Evolutionary conservation across 2,888 invertebrate genomes (phyloP), one percentile per base, ranked within the genome.

Genomic region (Oscheius sp.): DNA sequence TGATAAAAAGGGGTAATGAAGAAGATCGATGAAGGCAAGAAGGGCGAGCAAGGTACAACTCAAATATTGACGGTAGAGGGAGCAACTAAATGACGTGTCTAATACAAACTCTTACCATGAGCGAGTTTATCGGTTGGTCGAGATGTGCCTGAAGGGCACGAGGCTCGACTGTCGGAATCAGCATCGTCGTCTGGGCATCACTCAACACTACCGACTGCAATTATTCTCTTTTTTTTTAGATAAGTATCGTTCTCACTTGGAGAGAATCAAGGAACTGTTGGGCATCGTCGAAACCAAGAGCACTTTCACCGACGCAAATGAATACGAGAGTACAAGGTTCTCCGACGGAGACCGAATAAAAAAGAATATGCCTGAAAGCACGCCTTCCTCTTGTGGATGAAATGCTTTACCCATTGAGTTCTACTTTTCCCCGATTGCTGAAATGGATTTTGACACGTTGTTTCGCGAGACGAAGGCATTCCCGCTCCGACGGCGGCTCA

Each of bases 381-480:
- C 46, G 43, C 45, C 0, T 27, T 53, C 29, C 18, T n/a, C 35
- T 35, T 3, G 35, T 3, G 9, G 35, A 9, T 6, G 35, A 27
- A 68, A 9, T 25, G 43, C 21, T 1, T 9, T 13, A 77, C 63
- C 77, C 77, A 56, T 76, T 78, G 1, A 77, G 23, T 45, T 78
- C 79, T 41, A 79, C 73, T 41, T 71, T 73, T 12, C 81, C 81
- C n/a, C 77, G 72, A 52, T 78, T 78, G 52, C 75, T 73, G 72
- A 78, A 79, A 70, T 81, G 76, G 23, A 78, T 79, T 12, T 76
- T 52, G 1, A 80, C 71, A 12, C 79, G 75, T 29, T 75, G 66
- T 49, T 69, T 73, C 9, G 76, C 61, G 9, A 80, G 41, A 46
- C 61, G 45, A 1, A 72, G 68, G n/a, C 74, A 68, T 18, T 80